Base-by-base conservation (phyloP, 1,140 invertebrate genomes). In the Asobara japonica region DNA sequence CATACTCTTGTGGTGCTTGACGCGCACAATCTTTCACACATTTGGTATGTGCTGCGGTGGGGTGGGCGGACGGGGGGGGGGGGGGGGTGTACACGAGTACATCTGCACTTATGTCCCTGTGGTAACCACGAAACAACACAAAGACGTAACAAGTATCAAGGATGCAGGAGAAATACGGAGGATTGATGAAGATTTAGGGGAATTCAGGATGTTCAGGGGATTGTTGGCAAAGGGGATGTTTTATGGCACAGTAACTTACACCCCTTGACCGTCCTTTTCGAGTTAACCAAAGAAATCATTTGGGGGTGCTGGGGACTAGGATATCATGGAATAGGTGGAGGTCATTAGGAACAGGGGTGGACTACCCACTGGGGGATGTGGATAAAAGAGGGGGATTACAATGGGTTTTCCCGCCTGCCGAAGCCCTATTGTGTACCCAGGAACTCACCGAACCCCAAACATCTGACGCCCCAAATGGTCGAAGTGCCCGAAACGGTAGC, bases 101-200 rank as follows among this genome's bases (percentile, higher is more conserved):
- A 56, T 56, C 18, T 22, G 8, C 31, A 56, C 51, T 56, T 56
- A 56, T 38, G 56, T 18, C 36, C 36, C 38, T 72, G 71, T 77
- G 62, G 76, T 76, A 77, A 79, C 62, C 72, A 76, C 78, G 75
- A 79, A 77, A 78, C 83, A 82, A 82, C 80, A 82, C 80, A 83
- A 79, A 66, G 79, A 82, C 80, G 78, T 79, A 75, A 69, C 62
- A 20, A 20, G 18, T 80, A 84, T 41, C 83, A 83, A 84, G 84
- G 69, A n/a, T 69, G 25, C 79, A 85, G 79, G 71, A 84, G 71
- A 25, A 6, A 36, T 27, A 7, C 82, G 76, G 79, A 84, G 83
- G 66, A 70, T 22, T 13, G 18, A 48, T 61, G 33, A 8, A 16
- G 22, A n/a, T n/a, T n/a, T n/a, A n/a, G n/a, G n/a, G n/a, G n/a